Evolutionary conservation across 2,888 invertebrate species (phyloP).

Genomic region (Yponomeuta sedellus): DNA sequence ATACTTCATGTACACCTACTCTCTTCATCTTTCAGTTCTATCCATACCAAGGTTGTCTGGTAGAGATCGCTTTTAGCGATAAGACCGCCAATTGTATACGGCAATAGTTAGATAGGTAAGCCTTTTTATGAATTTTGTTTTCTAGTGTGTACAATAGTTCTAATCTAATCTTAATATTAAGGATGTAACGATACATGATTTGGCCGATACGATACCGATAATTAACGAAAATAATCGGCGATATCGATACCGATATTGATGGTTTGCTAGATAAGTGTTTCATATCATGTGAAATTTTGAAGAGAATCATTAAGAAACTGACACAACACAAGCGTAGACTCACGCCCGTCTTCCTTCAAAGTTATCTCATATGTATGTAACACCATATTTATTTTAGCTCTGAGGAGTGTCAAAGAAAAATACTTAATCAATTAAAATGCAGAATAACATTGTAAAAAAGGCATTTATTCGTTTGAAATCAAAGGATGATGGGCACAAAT

Average conservation of each 20-base stretch:
- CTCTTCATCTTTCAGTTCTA: too few relatives aligned
- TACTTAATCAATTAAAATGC: slow-evolving; percentile 14
- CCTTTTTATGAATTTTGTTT: too few relatives aligned
- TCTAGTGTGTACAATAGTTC: too few relatives aligned
- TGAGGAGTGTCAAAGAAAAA: slow-evolving; percentile 2
- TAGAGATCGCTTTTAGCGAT: too few relatives aligned
- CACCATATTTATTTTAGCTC: slow-evolving; percentile 9
- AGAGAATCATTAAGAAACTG: slow-evolving; percentile 7
- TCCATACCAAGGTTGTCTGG: too few relatives aligned
- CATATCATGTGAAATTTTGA: slow-evolving; percentile 6
- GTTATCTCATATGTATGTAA: slow-evolving; percentile 11
- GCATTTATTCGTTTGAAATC: slow-evolving; percentile 9
- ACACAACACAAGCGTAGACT: slow-evolving; percentile 1
- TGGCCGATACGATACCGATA: slow-evolving; percentile 17
- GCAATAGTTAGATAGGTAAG: too few relatives aligned
- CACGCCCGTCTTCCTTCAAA: slow-evolving; percentile 9
- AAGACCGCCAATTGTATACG: too few relatives aligned
- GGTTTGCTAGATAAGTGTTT: slow-evolving; percentile 4
- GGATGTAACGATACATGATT: slow-evolving; percentile 17
- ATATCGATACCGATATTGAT: slow-evolving; percentile 13
- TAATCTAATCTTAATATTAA: slow-evolving; percentile 7
- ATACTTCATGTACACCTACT: too few relatives aligned
- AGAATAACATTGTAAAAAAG: slow-evolving; percentile 11
- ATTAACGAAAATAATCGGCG: slow-evolving; percentile 15
- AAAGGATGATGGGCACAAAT: too few relatives aligned